Conservation (phyloP, 2,113 vertebrate species). For the Hymenochirus boettgeri region DNA sequence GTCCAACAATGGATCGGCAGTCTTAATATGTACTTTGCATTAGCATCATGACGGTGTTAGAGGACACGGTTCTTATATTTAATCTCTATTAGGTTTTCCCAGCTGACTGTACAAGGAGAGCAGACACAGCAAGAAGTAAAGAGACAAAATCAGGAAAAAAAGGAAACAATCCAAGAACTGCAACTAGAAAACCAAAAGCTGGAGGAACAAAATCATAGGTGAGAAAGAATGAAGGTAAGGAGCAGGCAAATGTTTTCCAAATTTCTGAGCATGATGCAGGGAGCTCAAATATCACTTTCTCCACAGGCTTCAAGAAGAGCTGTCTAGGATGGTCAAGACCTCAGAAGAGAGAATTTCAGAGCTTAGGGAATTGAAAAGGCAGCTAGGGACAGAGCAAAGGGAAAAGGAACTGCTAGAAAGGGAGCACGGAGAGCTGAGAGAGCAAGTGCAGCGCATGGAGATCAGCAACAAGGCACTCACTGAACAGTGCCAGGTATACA, state of each 20-base stretch:
- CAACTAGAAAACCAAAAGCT: slow-evolving; percentile 72
- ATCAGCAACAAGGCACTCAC: slow-evolving; percentile 69
- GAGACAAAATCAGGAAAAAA: slow-evolving; percentile 65
- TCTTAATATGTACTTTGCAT: no score
- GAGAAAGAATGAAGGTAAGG: neutral
- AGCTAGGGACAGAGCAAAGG: slow-evolving; percentile 72
- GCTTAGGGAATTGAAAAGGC: slow-evolving; percentile 67
- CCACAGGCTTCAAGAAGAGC: slow-evolving; percentile 66
- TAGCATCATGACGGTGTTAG: no score
- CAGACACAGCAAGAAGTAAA: slow-evolving; percentile 69
- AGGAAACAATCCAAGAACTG: slow-evolving; percentile 56
- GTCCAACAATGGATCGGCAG: no score
- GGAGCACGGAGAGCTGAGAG: slow-evolving; percentile 70
- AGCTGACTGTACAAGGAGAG: slow-evolving; percentile 66
- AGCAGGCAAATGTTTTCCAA: no score
- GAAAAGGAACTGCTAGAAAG: slow-evolving; percentile 75
- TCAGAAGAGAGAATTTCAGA: slow-evolving; percentile 76
- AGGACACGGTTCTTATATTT: neutral
- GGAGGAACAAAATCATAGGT: slow-evolving; percentile 69
- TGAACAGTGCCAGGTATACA: slow-evolving; percentile 76
- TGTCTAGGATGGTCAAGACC: slow-evolving; percentile 65
- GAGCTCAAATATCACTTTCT: slow-evolving; percentile 5
- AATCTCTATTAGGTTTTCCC: slow-evolving; percentile 70
- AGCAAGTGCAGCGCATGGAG: slow-evolving; percentile 80
- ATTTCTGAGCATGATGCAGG: neutral